Evolutionary conservation across 2,888 invertebrate genomes (phyloP).

Genomic region (Rhagonycha fulva): DNA sequence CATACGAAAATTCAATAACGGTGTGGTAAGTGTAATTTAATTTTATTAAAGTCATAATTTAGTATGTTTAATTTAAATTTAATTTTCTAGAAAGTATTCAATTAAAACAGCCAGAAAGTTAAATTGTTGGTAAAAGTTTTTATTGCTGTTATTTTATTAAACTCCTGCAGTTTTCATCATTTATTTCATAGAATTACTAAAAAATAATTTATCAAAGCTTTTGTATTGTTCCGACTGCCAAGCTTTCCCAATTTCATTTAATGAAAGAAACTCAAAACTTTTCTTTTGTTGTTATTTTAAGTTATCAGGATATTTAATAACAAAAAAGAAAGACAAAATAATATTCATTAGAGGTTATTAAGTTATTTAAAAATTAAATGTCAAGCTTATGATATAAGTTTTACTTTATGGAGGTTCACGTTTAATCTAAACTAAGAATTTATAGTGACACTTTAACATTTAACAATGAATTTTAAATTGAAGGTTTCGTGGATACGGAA

Average conservation of each 20-base stretch:
- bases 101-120: neutral
- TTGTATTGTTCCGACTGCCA: neutral
- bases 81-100: neutral
- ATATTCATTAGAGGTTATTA: neutral
- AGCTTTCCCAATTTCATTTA: conserved; percentile 1
- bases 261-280: neutral
- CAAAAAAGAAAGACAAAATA: neutral
- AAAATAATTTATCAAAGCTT: conserved; percentile 2
- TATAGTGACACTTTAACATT: neutral
- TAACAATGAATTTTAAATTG: conserved; percentile 27
- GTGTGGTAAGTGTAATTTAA: conserved; percentile 48
- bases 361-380: neutral
- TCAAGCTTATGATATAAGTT: neutral
- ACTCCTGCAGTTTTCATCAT: neutral
- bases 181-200: neutral
- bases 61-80: neutral
- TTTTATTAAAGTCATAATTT: neutral
- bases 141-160: neutral
- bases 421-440: neutral
- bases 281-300: conserved; percentile 1
- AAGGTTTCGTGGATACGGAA: conserved; percentile 74
- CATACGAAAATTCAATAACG: conserved; percentile 51
- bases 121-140: neutral
- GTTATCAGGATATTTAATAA: neutral
- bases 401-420: neutral